Evolutionary conservation across 64 coral and sea anemone genomes (phyloP), one percentile per base, ranked within the genome.

Genomic region (Pocillopora damicornis): DNA sequence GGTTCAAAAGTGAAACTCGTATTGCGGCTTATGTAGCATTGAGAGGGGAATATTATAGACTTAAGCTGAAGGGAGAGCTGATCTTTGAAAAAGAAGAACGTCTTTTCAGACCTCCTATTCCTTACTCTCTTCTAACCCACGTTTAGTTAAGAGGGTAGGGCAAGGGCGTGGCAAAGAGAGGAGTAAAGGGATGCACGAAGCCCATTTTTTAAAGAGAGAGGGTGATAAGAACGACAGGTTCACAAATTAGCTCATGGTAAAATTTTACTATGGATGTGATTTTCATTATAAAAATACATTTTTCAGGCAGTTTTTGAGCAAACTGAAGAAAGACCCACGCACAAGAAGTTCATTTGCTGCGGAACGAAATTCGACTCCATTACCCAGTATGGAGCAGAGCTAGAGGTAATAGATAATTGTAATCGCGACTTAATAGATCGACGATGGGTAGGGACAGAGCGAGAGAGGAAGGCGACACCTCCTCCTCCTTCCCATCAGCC

Each of bases 281-380:
- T 51, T 51, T 71, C 9, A 11, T 11, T 18, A 9, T 74, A 58
- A 75, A 75, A 8, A 12, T 76, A n/a, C 25, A 4, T 76, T 17
- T 74, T 76, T n/a, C 59, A 86, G 90, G 90, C 83, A 75, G 93
- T 94, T 75, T 30, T 90, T 63, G 88, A 94, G 73, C 73, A 88
- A 67, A 94, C 83, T 75, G 93, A 88, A 75, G 88, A 94, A 76
- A 77, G 88, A 64, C 93, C 93, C 17, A 79, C 75, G 51, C 88
- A 94, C 42, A 87, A 78, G 30, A 65, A 76, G 58, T 87, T 75
- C 1, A 77, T 58, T 13, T 76, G 81, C 13, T 75, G 80, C 76
- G 82, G 88, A 56, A 76, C 61, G 18, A 83, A 90, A 63, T 64
- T 77, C 51, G 88, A 94, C 58, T 90, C 93, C 12, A 88, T 94